phyloP scores from a whole-genome alignment of 2,797 vertebrate species.

The Pseudochirops corinnae region DNA sequence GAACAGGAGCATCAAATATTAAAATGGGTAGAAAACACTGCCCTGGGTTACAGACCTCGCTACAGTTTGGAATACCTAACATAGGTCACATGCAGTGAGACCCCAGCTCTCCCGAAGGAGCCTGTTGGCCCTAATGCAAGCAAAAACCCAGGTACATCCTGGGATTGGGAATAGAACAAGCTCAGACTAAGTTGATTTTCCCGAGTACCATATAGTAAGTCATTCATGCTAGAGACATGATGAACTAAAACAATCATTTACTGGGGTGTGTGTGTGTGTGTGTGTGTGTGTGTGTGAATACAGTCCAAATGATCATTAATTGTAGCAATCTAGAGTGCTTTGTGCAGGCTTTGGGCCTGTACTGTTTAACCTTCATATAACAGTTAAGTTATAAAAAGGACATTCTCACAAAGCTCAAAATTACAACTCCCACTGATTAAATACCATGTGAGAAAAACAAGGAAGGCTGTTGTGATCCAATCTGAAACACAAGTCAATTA shows the following conservation, averaged over 20 bases:
- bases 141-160: conserved; percentile 61
- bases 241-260: conserved; percentile 80
- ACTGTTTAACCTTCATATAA: conserved; percentile 75
- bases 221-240: conserved; percentile 77
- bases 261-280: too few relatives aligned
- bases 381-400: conserved; percentile 74
- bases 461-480: conserved; percentile 78
- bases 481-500: conserved; percentile 80
- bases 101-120: conserved; percentile 35
- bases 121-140: conserved; percentile 49
- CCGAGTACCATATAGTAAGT: conserved; percentile 74
- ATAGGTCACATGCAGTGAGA: conserved; percentile 8
- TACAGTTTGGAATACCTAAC: conserved; percentile 50
- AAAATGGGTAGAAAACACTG: conserved; percentile 76
- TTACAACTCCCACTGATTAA: conserved; percentile 83
- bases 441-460: conserved; percentile 83
- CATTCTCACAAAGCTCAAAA: conserved; percentile 82
- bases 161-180: conserved; percentile 76
- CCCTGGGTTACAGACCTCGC: conserved; percentile 69
- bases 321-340: conserved; percentile 64
- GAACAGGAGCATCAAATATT: conserved; percentile 80
- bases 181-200: conserved; percentile 30
- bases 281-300: too few relatives aligned
- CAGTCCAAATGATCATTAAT: conserved; percentile 73
- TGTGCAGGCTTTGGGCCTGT: conserved; percentile 66